Percentiles rank a stretch among this genome's conserved stretches.
Conservation (phyloP, 2,888 invertebrate genomes). For the Heterodera filipjevi region DNA sequence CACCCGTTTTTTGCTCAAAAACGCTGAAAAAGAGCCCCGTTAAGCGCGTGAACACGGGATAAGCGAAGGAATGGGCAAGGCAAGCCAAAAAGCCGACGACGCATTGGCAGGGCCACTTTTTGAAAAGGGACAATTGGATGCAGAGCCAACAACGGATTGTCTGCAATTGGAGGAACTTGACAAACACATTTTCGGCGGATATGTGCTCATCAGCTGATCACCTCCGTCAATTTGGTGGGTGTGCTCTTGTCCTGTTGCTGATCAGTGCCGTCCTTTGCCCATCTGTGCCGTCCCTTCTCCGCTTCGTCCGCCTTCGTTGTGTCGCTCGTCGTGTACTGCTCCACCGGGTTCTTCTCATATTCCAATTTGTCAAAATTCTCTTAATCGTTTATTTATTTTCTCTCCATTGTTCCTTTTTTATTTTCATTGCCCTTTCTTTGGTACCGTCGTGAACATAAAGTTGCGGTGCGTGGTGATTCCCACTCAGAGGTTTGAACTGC, state of each 20-base stretch:
- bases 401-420: not conserved
- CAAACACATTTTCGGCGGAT: no score
- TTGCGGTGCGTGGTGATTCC: not conserved
- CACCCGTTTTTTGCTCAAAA: conserved; percentile 29
- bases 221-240: no score
- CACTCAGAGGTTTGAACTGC: conserved; percentile 13
- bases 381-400: not conserved
- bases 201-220: no score
- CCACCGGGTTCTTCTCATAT: conserved; percentile 13
- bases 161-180: not conserved
- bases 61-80: conserved; percentile 31
- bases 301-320: not conserved
- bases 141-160: not conserved
- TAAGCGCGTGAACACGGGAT: conserved; percentile 30
- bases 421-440: not conserved
- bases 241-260: not conserved
- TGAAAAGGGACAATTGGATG: conserved; percentile 2
- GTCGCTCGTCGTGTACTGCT: not conserved
- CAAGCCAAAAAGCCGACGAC: conserved; percentile 24
- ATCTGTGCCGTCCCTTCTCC: not conserved
- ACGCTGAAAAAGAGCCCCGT: conserved; percentile 35
- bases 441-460: conserved; percentile 14
- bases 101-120: conserved; percentile 18
- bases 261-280: not conserved
- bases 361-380: conserved; percentile 25